Evolutionary conservation across 2,113 vertebrate species (phyloP).

Genomic region (Caranx melampygus): DNA sequence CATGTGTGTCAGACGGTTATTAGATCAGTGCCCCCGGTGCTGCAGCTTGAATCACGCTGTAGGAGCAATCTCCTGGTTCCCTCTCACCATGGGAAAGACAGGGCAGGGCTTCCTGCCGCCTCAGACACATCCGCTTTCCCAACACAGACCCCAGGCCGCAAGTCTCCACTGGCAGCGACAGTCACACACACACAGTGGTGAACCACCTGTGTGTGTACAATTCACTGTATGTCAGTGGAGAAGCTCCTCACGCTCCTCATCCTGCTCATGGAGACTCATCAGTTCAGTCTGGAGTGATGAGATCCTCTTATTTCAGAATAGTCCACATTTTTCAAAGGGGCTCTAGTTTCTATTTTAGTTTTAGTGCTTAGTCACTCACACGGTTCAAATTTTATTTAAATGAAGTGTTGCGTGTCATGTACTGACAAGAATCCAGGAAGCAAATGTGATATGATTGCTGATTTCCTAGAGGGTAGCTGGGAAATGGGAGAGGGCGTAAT

Average conservation of each 20-base stretch:
- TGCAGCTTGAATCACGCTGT: constrained; percentile 19
- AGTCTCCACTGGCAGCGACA: constrained; percentile 64
- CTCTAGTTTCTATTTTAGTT: not conserved
- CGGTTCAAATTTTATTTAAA: no score
- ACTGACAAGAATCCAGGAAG: no score
- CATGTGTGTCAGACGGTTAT: constrained; percentile 10
- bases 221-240: constrained; percentile 14
- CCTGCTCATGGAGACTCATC: constrained; percentile 13
- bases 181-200: constrained; percentile 16
- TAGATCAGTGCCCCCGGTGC: constrained; percentile 26
- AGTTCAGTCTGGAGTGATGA: constrained; percentile 4
- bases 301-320: constrained; percentile 17
- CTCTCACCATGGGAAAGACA: constrained; percentile 79
- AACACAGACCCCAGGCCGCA: constrained; percentile 65
- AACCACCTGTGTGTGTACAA: constrained; percentile 14
- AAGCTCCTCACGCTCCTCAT: constrained; percentile 4
- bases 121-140: constrained; percentile 82
- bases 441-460: not conserved
- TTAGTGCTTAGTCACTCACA: not conserved
- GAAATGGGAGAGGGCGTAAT: no score
- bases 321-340: not conserved
- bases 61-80: constrained; percentile 57
- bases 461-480: no score
- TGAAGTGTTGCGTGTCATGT: no score
- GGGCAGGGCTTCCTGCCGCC: constrained; percentile 83